Conservation (phyloP, 2,888 invertebrate species). For the Eueremaeus valkanovi region DNA sequence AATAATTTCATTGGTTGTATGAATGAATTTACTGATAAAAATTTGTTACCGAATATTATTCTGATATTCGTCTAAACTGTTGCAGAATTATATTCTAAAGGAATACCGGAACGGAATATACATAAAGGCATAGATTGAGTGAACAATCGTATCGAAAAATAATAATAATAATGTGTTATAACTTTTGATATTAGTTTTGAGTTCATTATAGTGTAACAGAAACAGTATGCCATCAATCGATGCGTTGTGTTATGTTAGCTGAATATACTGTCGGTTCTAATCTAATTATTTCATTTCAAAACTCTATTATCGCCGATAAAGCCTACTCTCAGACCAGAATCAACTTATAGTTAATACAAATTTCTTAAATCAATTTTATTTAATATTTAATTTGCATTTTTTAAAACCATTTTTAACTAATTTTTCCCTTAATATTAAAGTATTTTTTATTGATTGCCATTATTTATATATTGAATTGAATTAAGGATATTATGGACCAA, state of each 20-base stretch:
- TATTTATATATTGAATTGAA: no score
- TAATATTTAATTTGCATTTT: no score
- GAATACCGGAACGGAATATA: not conserved
- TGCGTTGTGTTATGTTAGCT: slow-evolving; percentile 6
- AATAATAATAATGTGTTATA: not conserved
- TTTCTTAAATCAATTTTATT: no score
- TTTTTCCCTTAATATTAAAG: no score
- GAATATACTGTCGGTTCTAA: not conserved
- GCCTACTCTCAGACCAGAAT: no score
- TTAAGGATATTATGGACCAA: no score
- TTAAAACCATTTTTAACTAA: no score
- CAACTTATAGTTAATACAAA: no score
- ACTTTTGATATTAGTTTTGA: not conserved
- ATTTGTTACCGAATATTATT: not conserved
- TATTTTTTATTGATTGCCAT: no score
- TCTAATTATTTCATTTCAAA: not conserved
- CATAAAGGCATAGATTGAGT: not conserved
- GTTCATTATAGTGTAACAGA: slow-evolving; percentile 5
- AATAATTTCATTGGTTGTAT: not conserved
- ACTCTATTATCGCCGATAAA: no score
- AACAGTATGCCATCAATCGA: slow-evolving; percentile 14
- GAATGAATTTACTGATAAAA: not conserved
- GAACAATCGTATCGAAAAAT: not conserved
- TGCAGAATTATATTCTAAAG: slow-evolving; percentile 12
- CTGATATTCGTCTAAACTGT: not conserved